phyloP scores from a whole-genome alignment of 2,797 vertebrate genomes.

The Squalus acanthias region DNA sequence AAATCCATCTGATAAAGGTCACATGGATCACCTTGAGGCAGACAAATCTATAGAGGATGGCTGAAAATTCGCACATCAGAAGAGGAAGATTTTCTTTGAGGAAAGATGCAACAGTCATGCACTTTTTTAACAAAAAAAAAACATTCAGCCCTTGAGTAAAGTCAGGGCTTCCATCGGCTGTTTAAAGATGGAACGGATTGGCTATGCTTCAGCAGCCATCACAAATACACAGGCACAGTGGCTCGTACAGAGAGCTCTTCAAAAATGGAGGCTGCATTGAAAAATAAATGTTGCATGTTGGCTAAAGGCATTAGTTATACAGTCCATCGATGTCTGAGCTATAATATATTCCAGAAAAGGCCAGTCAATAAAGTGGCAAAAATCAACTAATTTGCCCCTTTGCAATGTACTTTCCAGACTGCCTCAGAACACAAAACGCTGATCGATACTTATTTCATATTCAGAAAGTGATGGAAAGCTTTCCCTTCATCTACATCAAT shows the following conservation, averaged over 20 bases:
- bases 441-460: constrained; percentile 1
- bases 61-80: not conserved
- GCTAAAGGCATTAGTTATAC: not conserved
- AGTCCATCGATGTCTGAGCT: not conserved
- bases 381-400: not conserved
- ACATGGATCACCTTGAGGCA: not conserved
- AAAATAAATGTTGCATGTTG: not conserved
- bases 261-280: not conserved
- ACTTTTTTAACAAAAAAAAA: not conserved
- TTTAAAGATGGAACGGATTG: not conserved
- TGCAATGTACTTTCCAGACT: not conserved
- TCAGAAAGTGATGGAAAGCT: not conserved
- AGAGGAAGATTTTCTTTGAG: not conserved
- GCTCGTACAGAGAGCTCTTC: not conserved
- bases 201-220: not conserved
- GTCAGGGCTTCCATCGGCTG: not conserved
- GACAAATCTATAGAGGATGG: not conserved
- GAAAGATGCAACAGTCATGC: not conserved
- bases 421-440: not conserved
- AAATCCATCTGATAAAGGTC: not conserved
- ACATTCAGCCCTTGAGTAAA: not conserved
- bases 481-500: not conserved
- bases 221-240: not conserved
- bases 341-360: not conserved
- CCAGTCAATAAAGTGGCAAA: not conserved